phyloP scores from a whole-genome alignment of 2,888 invertebrate genomes.

The Zele albiditarsus region DNA sequence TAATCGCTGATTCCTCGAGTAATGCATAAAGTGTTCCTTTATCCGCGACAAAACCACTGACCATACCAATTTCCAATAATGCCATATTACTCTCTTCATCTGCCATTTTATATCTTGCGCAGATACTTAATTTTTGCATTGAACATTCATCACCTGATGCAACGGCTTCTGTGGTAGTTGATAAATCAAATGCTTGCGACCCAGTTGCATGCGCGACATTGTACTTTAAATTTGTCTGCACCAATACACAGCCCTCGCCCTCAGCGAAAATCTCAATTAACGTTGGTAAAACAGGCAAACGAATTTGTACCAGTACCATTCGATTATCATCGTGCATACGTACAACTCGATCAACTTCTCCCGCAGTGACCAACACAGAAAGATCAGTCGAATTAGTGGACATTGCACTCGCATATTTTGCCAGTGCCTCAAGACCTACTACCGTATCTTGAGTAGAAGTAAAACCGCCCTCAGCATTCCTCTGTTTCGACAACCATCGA shows the following conservation, averaged over 20 bases:
- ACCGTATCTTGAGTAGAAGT: conserved; percentile 83
- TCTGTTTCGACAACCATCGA: conserved; percentile 83
- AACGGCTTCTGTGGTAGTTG: conserved; percentile 71
- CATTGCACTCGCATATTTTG: conserved; percentile 75
- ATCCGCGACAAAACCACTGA: conserved; percentile 79
- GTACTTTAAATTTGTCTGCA: conserved; percentile 75
- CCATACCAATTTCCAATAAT: conserved; percentile 76
- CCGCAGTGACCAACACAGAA: conserved; percentile 72
- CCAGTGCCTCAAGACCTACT: conserved; percentile 77
- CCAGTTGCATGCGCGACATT: conserved; percentile 73
- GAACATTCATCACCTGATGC: conserved; percentile 73
- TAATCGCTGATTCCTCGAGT: conserved; percentile 67
- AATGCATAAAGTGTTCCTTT: conserved; percentile 76
- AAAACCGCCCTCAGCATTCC: conserved; percentile 82
- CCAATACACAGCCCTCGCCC: conserved; percentile 76
- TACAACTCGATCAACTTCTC: conserved; percentile 71
- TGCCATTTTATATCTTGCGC: conserved; percentile 67
- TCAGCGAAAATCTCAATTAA: conserved; percentile 72
- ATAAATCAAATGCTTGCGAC: conserved; percentile 75
- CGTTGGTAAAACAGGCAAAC: conserved; percentile 72
- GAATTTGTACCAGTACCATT: conserved; percentile 73
- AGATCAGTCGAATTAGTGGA: conserved; percentile 71
- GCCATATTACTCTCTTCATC: conserved; percentile 76
- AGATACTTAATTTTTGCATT: conserved; percentile 69
- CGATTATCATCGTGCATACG: conserved; percentile 73